Base-by-base conservation (phyloP, 2,113 vertebrate genomes). In the Python bivittatus region DNA sequence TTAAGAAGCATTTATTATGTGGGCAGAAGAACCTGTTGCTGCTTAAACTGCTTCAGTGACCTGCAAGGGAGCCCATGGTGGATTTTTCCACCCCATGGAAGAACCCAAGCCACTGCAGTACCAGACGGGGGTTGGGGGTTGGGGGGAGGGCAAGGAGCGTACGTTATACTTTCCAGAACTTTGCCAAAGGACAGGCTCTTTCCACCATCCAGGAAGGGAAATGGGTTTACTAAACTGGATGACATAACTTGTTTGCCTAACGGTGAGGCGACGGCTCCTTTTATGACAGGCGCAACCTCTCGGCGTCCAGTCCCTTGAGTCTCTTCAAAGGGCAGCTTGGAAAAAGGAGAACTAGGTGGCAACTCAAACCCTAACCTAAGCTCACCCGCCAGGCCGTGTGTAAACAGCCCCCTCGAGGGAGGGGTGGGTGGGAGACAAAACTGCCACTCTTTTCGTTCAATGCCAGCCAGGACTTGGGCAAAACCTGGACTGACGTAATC, bases 221-320 rank as follows among this genome's bases (percentile, higher is more conserved):
- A 95, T 95, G 94, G 96, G 96, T 97, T 96, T 97, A 97, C 96
- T 96, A 97, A 97, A 97, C 94, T 96, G 13, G 0, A 93, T 97
- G 97, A 97, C 91, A 93, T 97, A 95, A 97, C 95, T 95, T 97
- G 97, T 97, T 97, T 97, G 97, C 96, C 97, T n/a, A 97, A 95
- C 93, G 72, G 29, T 1, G 4, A 92, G 85, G 87, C n/a, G 42
- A 89, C 54, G 29, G 56, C 13, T 60, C 17, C 33, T 92, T 87
- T 88, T 22, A 92, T 84, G 83, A 89, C 87, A 87, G 29, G 17
- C 1, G 29, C 54, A 61, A 88, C 86, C 72, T 60, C 72, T 29
- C 11, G 1, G 20, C 42, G 17, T 20, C 5, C 42, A 38, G n/a
- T 54, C 22, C 54, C 22, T 25, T 0, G 68, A 53, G 91, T 3